Conservation (phyloP, 1,140 invertebrate species). For the Galleria mellonella region DNA sequence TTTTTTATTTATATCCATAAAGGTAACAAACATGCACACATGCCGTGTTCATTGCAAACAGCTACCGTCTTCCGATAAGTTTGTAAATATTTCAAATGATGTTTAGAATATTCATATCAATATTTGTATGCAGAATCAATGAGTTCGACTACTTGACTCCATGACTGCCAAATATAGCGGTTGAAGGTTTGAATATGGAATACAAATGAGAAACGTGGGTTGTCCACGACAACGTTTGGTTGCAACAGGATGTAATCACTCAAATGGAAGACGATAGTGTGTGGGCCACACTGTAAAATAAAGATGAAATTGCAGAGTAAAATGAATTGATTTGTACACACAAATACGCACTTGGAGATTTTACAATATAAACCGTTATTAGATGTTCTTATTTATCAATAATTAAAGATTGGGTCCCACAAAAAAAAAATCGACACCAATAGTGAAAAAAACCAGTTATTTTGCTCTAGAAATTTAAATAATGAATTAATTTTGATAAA, state of each 20-base stretch:
- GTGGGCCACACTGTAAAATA: slow-evolving; percentile 1
- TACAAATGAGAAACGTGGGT: slow-evolving; percentile 37
- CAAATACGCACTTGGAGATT: too few relatives aligned
- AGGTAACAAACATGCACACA: neutral
- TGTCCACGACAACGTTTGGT: slow-evolving; percentile 6
- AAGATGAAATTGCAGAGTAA: neutral
- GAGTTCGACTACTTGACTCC: slow-evolving; percentile 1
- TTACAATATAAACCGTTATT: too few relatives aligned
- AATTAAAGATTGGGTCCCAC: too few relatives aligned
- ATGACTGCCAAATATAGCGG: slow-evolving; percentile 22
- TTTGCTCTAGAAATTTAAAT: too few relatives aligned
- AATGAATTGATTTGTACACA: too few relatives aligned
- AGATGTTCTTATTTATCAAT: too few relatives aligned
- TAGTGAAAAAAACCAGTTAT: too few relatives aligned
- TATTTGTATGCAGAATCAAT: slow-evolving; percentile 6
- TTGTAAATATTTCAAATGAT: neutral
- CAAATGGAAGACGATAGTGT: neutral
- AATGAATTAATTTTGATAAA: too few relatives aligned
- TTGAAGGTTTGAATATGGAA: slow-evolving; percentile 28
- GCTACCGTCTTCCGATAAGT: too few relatives aligned
- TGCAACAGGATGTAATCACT: slow-evolving; percentile 6
- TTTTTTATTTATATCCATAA: neutral
- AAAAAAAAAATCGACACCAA: too few relatives aligned
- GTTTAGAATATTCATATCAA: neutral
- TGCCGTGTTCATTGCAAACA: neutral